These are phyloP conservation scores for Etheostoma nigrum DNA, from an alignment of 2,797 vertebrate species.

Conservation along the genomic window DNA sequence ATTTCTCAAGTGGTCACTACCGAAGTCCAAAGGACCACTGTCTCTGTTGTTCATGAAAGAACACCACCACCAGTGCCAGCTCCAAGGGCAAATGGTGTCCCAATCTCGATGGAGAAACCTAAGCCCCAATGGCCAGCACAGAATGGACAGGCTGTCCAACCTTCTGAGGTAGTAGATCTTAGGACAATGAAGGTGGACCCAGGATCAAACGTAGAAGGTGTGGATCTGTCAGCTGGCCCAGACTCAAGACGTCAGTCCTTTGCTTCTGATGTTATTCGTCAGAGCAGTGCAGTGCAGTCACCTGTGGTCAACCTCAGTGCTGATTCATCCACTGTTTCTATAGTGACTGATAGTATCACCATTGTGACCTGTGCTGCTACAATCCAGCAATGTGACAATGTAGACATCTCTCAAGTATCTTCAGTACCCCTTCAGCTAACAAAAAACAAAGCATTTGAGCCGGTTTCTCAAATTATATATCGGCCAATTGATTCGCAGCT, in stretches of 20 bases:
- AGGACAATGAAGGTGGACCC: conserved; percentile 91
- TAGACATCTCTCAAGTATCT: conserved; percentile 82
- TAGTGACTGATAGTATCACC: conserved; percentile 87
- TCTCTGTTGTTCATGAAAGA: conserved; percentile 88
- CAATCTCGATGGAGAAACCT: conserved; percentile 81
- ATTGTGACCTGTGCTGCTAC: conserved; percentile 90
- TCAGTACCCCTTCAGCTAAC: conserved; percentile 92
- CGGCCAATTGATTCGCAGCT: conserved; percentile 84
- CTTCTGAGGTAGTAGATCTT: conserved; percentile 94
- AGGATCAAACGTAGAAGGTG: conserved; percentile 86
- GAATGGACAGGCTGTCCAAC: conserved; percentile 85
- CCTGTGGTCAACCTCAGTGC: conserved; percentile 94
- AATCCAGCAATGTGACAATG: conserved; percentile 78
- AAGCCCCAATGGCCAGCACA: conserved; percentile 83
- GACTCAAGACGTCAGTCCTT: conserved; percentile 87
- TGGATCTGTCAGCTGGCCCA: conserved; percentile 89
- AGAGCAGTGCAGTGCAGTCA: conserved; percentile 93
- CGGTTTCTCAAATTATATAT: conserved; percentile 87
- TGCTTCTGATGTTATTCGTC: conserved; percentile 81
- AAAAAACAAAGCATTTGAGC: conserved; percentile 90
- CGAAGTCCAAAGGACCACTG: conserved; percentile 87
- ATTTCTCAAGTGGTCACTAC: conserved; percentile 88
- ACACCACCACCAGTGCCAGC: conserved; percentile 77
- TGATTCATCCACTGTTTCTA: conserved; percentile 86
- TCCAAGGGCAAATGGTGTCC: conserved; percentile 82